Percentiles rank a stretch among this genome's conserved stretches.
phyloP scores from a whole-genome alignment of 2,113 vertebrate genomes.

The Triplophysa tibetana region DNA sequence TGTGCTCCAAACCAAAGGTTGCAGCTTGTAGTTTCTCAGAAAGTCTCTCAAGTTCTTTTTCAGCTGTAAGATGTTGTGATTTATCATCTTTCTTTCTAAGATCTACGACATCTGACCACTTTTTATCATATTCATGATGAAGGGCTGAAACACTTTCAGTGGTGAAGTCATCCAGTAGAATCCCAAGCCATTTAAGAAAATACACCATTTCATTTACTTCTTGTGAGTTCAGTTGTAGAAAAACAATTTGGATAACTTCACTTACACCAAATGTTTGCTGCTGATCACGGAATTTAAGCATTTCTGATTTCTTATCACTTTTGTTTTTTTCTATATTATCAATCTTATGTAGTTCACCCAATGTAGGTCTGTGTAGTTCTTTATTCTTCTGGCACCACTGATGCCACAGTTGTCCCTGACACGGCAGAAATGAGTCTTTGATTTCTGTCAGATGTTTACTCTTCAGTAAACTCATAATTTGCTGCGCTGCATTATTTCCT shows the following conservation, averaged over 20 bases:
- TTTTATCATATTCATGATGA: slow-evolving; percentile 55
- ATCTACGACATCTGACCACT: slow-evolving; percentile 60
- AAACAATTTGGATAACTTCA: slow-evolving; percentile 47
- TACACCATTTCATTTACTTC: slow-evolving; percentile 54
- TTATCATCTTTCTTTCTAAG: slow-evolving; percentile 56
- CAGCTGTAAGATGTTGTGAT: background rate
- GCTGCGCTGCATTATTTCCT: background rate
- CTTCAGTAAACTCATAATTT: background rate
- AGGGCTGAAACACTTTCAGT: slow-evolving; percentile 55
- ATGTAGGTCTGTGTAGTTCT: slow-evolving; percentile 47
- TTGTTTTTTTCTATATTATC: slow-evolving; percentile 59
- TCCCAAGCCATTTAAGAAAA: slow-evolving; percentile 73
- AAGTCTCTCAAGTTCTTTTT: slow-evolving; percentile 61
- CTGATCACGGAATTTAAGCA: slow-evolving; percentile 60
- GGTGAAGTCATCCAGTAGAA: slow-evolving; percentile 60
- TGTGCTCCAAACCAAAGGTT: slow-evolving; percentile 71
- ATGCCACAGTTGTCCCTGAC: background rate
- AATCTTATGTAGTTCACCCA: slow-evolving; percentile 55
- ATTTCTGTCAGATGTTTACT: background rate
- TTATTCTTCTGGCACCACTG: slow-evolving; percentile 25
- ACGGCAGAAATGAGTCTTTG: background rate
- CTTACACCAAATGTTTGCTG: slow-evolving; percentile 49
- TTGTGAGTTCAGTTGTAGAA: slow-evolving; percentile 48
- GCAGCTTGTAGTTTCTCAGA: slow-evolving; percentile 59
- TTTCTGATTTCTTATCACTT: slow-evolving; percentile 61